These are phyloP conservation scores for Macrotrachela quadricornifera DNA, from an alignment of 1,140 invertebrate genomes.

Conservation along the genomic window DNA sequence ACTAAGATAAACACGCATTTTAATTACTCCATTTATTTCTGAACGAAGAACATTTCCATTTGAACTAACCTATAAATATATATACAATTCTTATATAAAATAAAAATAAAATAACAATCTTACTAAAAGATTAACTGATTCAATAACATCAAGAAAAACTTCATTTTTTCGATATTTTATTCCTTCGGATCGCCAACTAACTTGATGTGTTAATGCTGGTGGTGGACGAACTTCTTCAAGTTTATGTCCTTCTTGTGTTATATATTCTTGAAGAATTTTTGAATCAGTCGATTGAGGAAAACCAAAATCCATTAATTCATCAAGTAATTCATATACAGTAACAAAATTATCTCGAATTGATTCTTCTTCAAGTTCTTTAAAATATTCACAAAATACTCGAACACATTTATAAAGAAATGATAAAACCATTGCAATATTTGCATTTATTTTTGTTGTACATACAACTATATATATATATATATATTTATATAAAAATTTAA, in stretches of 20 bases:
- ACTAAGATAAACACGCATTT: slow-evolving; percentile 93
- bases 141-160: slow-evolving; percentile 98
- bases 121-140: slow-evolving; percentile 81
- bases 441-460: slow-evolving; percentile 1
- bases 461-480: slow-evolving; percentile 3
- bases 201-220: slow-evolving; percentile 97
- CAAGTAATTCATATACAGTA: slow-evolving; percentile 87
- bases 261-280: slow-evolving; percentile 88
- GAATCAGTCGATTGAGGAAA: slow-evolving; percentile 98
- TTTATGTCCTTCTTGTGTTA: slow-evolving; percentile 94
- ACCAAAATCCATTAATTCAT: slow-evolving; percentile 96
- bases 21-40: slow-evolving; percentile 95
- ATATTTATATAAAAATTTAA: neutral
- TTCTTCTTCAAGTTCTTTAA: slow-evolving; percentile 96
- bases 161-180: slow-evolving; percentile 99
- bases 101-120: no score
- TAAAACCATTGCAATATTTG: slow-evolving; percentile 1
- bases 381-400: slow-evolving; percentile 68
- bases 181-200: slow-evolving; percentile 94
- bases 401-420: slow-evolving; percentile 10
- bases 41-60: slow-evolving; percentile 90
- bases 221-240: slow-evolving; percentile 81
- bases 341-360: slow-evolving; percentile 98
- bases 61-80: slow-evolving; percentile 40
- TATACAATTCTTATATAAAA: no score